A percentile compares a stretch with the other conserved stretches of the same genome.
Evolutionary conservation across 2,888 invertebrate genomes (phyloP).

Genomic region (Calameuta pallipes): DNA sequence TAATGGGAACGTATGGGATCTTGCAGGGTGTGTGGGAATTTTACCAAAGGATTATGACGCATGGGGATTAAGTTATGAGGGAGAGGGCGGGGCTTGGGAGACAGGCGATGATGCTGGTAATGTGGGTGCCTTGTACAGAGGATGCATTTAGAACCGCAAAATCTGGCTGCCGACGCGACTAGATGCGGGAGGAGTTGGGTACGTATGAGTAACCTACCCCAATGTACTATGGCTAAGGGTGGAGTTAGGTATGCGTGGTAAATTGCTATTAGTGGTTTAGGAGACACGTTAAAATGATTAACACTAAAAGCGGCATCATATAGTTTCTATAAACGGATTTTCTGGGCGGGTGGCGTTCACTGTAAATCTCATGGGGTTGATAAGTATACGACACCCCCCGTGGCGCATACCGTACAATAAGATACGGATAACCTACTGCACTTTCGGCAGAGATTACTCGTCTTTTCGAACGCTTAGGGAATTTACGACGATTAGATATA

Average conservation of each 20-base stretch:
- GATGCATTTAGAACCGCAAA: background rate
- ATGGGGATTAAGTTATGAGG: background rate
- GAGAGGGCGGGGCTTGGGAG: background rate
- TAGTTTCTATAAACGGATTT: background rate
- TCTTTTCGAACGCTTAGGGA: background rate
- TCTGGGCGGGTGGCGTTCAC: background rate
- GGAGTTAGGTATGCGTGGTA: slow-evolving; percentile 13
- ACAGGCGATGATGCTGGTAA: background rate
- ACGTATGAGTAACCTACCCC: background rate
- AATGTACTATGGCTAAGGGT: background rate
- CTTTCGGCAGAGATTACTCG: background rate
- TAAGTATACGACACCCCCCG: background rate
- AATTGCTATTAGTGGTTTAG: slow-evolving; percentile 40
- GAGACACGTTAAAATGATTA: slow-evolving; percentile 23
- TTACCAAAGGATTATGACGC: background rate
- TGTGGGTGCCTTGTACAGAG: background rate
- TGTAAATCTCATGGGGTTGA: background rate
- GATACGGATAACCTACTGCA: background rate
- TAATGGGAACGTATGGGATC: background rate
- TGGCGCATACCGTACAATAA: background rate
- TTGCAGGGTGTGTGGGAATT: background rate
- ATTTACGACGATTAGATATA: background rate
- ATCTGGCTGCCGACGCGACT: background rate
- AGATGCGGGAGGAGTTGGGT: background rate
- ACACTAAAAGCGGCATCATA: background rate